Base-by-base conservation (phyloP, 2,797 vertebrate species). In the Taeniopygia guttata region DNA sequence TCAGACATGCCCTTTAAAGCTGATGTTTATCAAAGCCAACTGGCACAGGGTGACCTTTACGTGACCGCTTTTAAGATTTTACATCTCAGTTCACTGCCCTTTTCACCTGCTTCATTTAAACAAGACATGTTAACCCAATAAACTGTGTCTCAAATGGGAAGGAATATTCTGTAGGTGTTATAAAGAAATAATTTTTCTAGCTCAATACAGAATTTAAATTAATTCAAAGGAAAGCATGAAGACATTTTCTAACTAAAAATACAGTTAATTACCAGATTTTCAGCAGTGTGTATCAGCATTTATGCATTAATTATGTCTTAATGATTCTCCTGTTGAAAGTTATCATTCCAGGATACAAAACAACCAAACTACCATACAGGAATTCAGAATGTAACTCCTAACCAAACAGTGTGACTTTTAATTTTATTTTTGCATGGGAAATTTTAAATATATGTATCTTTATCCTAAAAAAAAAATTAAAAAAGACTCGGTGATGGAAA, bases 401-500 rank as follows among this genome's bases (percentile, higher is more conserved):
- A 96, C 74, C 95, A 95, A 95, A 95, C 29, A 91, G 76, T 97
- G 45, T 97, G 92, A 95, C 76, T 88, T 92, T 78, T 63, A 5
- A 16, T 89, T 91, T 86, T 42, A 51, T 90, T 91, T 77, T 97
- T 98, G 98, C 98, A 98, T 98, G 98, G 96, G 84, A 98, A 96
- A 90, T 97, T 97, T 96, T 95, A 96, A 96, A 95, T 96, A 96
- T 94, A 94, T 96, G 95, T 96, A 93, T 95, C 87, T 96, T 97
- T 97, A 96, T 97, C 97, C 96, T 96, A 97, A 84, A 88, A 36
- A 70, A 32, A 55, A 66, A n/a, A 58, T 38, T 38, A 34, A 34
- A 56, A 58, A 97, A 97, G 94, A 96, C 82, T 96, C 74, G 90
- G 91, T 98, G 98, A 98, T 98, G 98, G 98, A 98, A 98, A 97